Conservation (phyloP, 2,113 vertebrate genomes). For the Charina bottae region DNA sequence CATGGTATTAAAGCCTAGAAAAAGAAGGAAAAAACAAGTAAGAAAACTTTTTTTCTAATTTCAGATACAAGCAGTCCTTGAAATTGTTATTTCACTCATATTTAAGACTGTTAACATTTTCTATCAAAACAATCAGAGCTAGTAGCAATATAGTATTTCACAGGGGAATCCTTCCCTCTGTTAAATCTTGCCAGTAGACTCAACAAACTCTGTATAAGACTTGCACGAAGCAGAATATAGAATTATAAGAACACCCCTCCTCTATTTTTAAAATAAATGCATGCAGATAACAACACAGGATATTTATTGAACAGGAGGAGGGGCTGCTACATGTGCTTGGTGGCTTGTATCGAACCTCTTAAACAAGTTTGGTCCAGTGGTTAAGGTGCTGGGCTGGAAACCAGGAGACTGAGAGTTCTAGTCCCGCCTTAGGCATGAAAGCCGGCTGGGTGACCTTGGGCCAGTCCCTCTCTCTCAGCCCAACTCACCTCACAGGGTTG, state of each 20-base stretch:
- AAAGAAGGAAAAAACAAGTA: not conserved
- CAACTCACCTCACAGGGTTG: too few species aligned
- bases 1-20: slow-evolving; percentile 67
- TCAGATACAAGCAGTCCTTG: not conserved
- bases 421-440: too few species aligned
- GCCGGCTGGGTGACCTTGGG: too few species aligned
- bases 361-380: too few species aligned
- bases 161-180: not conserved
- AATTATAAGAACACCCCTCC: not conserved
- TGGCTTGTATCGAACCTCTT: not conserved
- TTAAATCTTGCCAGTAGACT: not conserved
- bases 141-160: not conserved
- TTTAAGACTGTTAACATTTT: not conserved
- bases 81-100: slow-evolving; percentile 14
- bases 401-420: too few species aligned
- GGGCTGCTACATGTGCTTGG: not conserved
- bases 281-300: not conserved
- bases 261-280: not conserved
- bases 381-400: too few species aligned
- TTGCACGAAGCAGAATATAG: not conserved
- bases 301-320: not conserved
- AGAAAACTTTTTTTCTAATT: not conserved
- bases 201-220: not conserved
- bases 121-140: not conserved
- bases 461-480: too few species aligned